Evolutionary conservation across 2,113 vertebrate species (phyloP), one percentile per base, ranked within the genome.

Genomic region (Odontophorus gujanensis): DNA sequence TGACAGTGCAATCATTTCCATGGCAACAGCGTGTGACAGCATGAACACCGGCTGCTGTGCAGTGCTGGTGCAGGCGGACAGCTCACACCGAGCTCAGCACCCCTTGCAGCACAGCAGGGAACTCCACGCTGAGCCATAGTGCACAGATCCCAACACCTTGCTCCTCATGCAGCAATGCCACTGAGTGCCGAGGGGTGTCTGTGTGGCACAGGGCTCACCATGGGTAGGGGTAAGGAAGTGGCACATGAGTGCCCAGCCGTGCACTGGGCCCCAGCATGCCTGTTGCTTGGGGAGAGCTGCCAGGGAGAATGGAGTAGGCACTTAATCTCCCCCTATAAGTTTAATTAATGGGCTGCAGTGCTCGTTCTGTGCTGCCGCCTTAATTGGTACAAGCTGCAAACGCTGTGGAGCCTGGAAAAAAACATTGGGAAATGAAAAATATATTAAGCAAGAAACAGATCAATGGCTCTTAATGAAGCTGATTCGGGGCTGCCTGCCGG

Each of bases 301-400:
- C 96, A 91, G 66, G 88, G 89, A 93, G 93, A 89, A 88, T 95
- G 96, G 92, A 95, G 89, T 95, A 81, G 89, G 81, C 94, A 94
- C 95, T 97, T 97, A 95, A 96, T 97, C 91, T 96, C 87, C 78
- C 82, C 94, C 85, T 93, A 85, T 94, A 94, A 95, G 88, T 93
- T 92, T 97, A 96, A 97, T 97, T 97, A 97, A 97, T 96, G 96
- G 96, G 96, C 94, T 96, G 93, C 94, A 92, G 86, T 13, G 73
- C 91, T 97, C 95, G 87, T 93, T 96, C 93, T 81, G 81, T 95
- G 93, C 86, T 92, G 87, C 96, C 67, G 92, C 92, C 94, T 97
- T 97, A 97, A 97, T 97, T 96, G 94, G 94, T 96, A 97, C 96
- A 97, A 96, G 96, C 96, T 96, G 95, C 96, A 97, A 96, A 96